These are phyloP conservation scores for Beris morrisii DNA, from an alignment of 2,888 invertebrate species.

Conservation along the genomic window DNA sequence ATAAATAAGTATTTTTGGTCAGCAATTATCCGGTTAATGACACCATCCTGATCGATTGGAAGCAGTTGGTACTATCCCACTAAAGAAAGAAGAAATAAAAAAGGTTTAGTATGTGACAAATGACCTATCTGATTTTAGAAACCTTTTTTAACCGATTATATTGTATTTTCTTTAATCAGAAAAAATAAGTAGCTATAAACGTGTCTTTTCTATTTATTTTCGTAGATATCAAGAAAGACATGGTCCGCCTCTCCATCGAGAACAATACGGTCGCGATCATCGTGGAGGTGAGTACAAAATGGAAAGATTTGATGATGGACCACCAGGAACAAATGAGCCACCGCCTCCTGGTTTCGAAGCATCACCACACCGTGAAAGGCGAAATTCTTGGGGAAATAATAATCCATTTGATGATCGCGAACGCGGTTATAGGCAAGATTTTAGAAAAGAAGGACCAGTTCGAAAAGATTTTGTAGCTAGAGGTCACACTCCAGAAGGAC, in stretches of 20 bases:
- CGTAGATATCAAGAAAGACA: constrained; percentile 29
- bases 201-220: constrained; percentile 12
- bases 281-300: constrained; percentile 36
- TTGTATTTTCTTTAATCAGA: background rate
- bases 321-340: constrained; percentile 64
- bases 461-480: constrained; percentile 29
- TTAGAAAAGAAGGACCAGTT: constrained; percentile 3
- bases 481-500: constrained; percentile 27
- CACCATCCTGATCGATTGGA: constrained; percentile 15
- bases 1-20: background rate
- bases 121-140: constrained; percentile 21
- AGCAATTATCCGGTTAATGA: background rate
- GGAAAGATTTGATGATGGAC: constrained; percentile 61
- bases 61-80: background rate
- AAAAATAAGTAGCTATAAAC: background rate
- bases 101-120: constrained; percentile 27
- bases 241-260: constrained; percentile 21
- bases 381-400: constrained; percentile 34
- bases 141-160: background rate
- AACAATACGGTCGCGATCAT: constrained; percentile 31
- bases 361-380: constrained; percentile 32
- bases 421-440: constrained; percentile 20
- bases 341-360: constrained; percentile 65
- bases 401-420: constrained; percentile 27
- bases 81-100: background rate